These are phyloP conservation scores for Aporophyla nigra DNA, from an alignment of 2,888 invertebrate genomes.

Conservation along the genomic window DNA sequence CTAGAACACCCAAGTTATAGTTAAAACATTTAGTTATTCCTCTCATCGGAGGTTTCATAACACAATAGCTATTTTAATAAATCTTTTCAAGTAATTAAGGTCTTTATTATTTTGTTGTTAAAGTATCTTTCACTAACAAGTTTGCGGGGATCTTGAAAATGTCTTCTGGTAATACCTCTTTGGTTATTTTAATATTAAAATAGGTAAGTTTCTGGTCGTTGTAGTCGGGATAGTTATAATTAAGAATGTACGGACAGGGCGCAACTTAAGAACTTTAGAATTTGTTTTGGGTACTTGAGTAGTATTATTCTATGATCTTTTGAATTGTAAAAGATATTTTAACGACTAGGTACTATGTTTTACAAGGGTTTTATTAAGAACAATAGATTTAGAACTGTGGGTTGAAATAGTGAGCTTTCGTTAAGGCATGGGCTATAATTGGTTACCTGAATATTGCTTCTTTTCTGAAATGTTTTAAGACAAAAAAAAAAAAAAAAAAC, in stretches of 20 bases:
- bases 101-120: slow-evolving; percentile 44
- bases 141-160: slow-evolving; percentile 24
- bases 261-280: slow-evolving; percentile 8
- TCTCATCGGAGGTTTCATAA: slow-evolving; percentile 3
- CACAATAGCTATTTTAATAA: slow-evolving; percentile 49
- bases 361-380: background rate
- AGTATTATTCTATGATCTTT: background rate
- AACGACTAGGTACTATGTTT: background rate
- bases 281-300: background rate
- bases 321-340: slow-evolving; percentile 5
- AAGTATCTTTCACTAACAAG: slow-evolving; percentile 29
- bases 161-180: slow-evolving; percentile 28
- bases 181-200: slow-evolving; percentile 48
- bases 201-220: slow-evolving; percentile 22
- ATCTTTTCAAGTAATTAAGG: slow-evolving; percentile 59
- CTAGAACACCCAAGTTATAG: too few species aligned
- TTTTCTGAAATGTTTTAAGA: background rate
- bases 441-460: background rate
- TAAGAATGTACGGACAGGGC: slow-evolving; percentile 5
- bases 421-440: background rate
- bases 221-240: slow-evolving; percentile 16
- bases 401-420: too few species aligned
- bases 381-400: background rate
- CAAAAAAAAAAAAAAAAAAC: too few species aligned
- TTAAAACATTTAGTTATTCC: background rate